Evolutionary conservation across 1,140 invertebrate genomes (phyloP), one percentile per base, ranked within the genome.

Genomic region (Anthonomus grandis): DNA sequence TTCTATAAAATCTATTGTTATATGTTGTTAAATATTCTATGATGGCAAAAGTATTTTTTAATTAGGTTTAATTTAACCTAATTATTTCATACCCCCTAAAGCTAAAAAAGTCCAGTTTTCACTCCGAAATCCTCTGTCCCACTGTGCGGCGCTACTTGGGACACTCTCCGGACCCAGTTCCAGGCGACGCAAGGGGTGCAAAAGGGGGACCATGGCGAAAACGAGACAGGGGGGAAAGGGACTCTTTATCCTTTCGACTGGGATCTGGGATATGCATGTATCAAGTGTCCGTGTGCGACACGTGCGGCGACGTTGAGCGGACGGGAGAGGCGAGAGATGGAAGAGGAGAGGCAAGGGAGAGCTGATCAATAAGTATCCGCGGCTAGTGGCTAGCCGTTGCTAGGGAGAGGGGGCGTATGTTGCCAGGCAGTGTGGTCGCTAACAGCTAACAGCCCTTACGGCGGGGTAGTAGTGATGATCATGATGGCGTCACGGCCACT

Each of bases 301-400:
- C 49, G 56, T 57, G 54, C 46, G 53, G 57, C 46, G 51, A 19
- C 46, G 22, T 45, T 60, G 44, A 52, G 50, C 6, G 10, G 13
- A 34, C 5, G 50, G 25, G 56, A 21, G 39, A 23, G n/a, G n/a
- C n/a, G n/a, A n/a, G n/a, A n/a, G n/a, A n/a, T n/a, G n/a, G n/a
- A n/a, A n/a, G 23, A 23, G 17, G 51, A 37, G 60, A 62, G 46
- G 37, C 24, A 44, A 15, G 41, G 59, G 50, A 22, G 31, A 59
- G 55, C 59, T 71, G 70, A 74, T 74, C 72, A 74, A 74, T 74
- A 74, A 71, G 68, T 72, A 71, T 74, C 72, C 72, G 72, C 66
- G 72, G 72, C 72, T 74, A 74, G 72, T 74, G 72, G 72, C 72
- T 74, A 74, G 72, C 72, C 65, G 72, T 74, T 74, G 72, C 72